These are phyloP conservation scores for Drosophila nr. fundita DNA, from an alignment of 2,888 invertebrate genomes.

Conservation along the genomic window DNA sequence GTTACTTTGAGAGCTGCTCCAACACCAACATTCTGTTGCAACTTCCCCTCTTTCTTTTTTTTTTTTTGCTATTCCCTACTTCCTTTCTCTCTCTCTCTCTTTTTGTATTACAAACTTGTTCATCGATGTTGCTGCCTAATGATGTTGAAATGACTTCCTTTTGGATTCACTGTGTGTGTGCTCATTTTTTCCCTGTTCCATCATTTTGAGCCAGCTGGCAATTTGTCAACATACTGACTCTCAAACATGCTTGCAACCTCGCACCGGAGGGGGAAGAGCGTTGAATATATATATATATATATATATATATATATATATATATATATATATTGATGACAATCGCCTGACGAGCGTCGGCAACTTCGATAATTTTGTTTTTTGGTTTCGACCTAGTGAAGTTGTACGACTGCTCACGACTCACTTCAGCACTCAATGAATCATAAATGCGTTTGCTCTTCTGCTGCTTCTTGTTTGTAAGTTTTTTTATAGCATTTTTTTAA, in stretches of 20 bases:
- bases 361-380: constrained; percentile 36
- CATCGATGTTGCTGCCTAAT: constrained; percentile 60
- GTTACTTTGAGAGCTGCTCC: constrained; percentile 6
- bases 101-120: constrained; percentile 12
- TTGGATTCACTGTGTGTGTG: constrained; percentile 23
- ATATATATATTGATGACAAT: constrained; percentile 14
- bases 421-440: constrained; percentile 73
- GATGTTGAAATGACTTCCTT: constrained; percentile 68
- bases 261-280: constrained; percentile 13
- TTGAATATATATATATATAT: not conserved
- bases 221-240: constrained; percentile 62
- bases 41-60: not conserved
- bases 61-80: not conserved
- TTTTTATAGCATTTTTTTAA: constrained; percentile 24
- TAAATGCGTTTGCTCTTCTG: constrained; percentile 43
- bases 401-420: constrained; percentile 53
- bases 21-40: not conserved
- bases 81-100: not conserved
- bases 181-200: constrained; percentile 12
- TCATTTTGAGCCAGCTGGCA: constrained; percentile 55
- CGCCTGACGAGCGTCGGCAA: constrained; percentile 23
- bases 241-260: constrained; percentile 39
- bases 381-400: constrained; percentile 58
- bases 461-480: constrained; percentile 6
- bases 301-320: too few species aligned